Evolutionary conservation across 1,140 invertebrate species (phyloP).

Genomic region (Glomeris maerens): DNA sequence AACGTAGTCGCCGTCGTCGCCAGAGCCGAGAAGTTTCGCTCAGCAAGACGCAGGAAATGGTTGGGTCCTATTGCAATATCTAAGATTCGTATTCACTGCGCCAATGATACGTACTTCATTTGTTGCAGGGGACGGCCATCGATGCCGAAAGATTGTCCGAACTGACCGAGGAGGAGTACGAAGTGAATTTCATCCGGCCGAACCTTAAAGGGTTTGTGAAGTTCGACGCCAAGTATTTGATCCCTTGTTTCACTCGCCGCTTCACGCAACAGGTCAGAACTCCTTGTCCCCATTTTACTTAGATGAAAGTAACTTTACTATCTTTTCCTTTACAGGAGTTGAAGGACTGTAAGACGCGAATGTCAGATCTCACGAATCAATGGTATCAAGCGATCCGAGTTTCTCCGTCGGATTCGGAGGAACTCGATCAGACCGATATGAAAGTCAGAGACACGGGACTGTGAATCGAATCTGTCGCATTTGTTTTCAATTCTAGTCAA

Average conservation of each 20-base stretch:
- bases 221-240: slow-evolving; percentile 83
- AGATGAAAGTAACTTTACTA: not conserved
- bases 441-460: too few relatives aligned
- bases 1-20: slow-evolving; percentile 43
- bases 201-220: slow-evolving; percentile 59
- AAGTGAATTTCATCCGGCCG: slow-evolving; percentile 45
- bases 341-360: slow-evolving; percentile 87
- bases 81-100: not conserved
- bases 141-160: slow-evolving; percentile 93
- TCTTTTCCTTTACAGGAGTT: slow-evolving; percentile 52
- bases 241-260: slow-evolving; percentile 84
- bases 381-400: slow-evolving; percentile 90
- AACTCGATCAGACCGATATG: not conserved
- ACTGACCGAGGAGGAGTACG: slow-evolving; percentile 86
- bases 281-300: not conserved
- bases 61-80: slow-evolving; percentile 27
- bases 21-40: slow-evolving; percentile 68
- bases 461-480: slow-evolving; percentile 7
- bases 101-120: too few relatives aligned
- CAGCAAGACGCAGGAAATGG: slow-evolving; percentile 93
- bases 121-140: slow-evolving; percentile 67
- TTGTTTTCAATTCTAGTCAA: slow-evolving; percentile 8
- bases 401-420: slow-evolving; percentile 37
- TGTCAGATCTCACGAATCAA: slow-evolving; percentile 87
- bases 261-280: slow-evolving; percentile 68